A percentile compares a stretch with the other conserved stretches of the same genome.
Conservation (phyloP, 2,113 vertebrate species). For the Circaetus gallicus region DNA sequence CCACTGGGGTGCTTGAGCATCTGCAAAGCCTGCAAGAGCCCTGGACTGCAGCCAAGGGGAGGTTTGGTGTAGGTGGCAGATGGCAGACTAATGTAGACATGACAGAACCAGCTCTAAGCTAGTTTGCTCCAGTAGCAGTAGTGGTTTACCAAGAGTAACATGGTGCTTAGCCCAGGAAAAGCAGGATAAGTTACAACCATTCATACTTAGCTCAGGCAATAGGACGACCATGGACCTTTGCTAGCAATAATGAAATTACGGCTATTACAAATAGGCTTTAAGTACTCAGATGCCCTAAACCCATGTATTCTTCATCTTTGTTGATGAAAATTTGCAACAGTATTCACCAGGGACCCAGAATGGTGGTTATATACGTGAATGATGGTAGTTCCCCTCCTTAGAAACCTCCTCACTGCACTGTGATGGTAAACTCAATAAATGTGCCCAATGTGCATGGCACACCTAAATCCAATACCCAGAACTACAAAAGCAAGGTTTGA, state of each 20-base stretch:
- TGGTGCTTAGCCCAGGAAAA: neutral
- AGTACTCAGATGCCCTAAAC: neutral
- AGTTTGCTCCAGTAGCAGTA: neutral
- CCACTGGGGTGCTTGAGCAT: slow-evolving; percentile 32
- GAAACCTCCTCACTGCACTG: neutral
- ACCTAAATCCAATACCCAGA: neutral
- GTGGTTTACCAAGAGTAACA: neutral
- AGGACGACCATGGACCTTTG: neutral
- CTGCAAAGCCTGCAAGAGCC: neutral
- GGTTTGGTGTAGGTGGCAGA: slow-evolving; percentile 26
- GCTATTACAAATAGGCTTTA: neutral
- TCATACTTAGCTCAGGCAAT: neutral
- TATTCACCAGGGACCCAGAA: neutral
- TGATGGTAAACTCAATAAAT: neutral
- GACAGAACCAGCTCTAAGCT: neutral
- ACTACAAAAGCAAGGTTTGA: neutral
- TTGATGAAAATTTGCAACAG: neutral
- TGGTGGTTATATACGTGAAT: neutral
- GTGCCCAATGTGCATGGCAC: neutral
- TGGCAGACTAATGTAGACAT: neutral
- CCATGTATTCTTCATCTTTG: neutral
- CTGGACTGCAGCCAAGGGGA: slow-evolving; percentile 17
- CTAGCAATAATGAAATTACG: neutral
- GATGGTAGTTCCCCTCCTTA: neutral
- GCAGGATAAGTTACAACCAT: neutral